Evolutionary conservation across 92 coral and sea anemone genomes (phyloP), one percentile per base, ranked within the genome.

Genomic region (Phenganax marumi): DNA sequence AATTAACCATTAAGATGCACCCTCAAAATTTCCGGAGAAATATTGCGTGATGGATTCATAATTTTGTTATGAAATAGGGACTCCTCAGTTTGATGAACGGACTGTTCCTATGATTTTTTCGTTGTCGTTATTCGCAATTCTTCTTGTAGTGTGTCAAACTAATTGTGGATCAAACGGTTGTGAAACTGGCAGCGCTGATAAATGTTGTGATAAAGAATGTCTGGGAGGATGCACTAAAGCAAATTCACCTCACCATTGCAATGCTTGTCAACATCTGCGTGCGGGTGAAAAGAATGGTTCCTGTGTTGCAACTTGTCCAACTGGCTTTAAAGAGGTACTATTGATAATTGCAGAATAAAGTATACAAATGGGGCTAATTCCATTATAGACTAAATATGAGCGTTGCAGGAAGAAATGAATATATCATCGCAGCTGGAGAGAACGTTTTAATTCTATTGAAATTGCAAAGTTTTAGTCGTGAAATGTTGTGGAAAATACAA

Each of bases 201-300:
- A 79, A 22, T 95, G 98, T 75, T 95, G 98, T 82, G 89, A 95
- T 70, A 19, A 85, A 14, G 86, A 88, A 77, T 95, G 98, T 66
- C 89, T 95, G 21, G 98, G 98, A 12, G 98, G 98, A 23, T 95
- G 98, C 74, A 88, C 80, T 51, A 70, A 61, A 48, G 79, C 62
- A 0, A 83, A 88, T 60, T 95, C 98, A 21, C 82, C 92, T 3
- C 48, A 14, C 8, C 93, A 95, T 78, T 95, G 98, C 77, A 80
- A 90, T 76, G 98, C 98, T 50, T 95, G 98, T 77, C 89, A 85
- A 75, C 88, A 82, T 80, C 70, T 92, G 16, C 93, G 98, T 53
- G 21, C 87, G 73, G 43, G 43, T 33, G 43, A 1, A 1, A 76
- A 80, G 70, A 79, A 73, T 89, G 98, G 98, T 8, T 76, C 87